These are phyloP conservation scores for Chrysochloris asiatica DNA, from an alignment of 2,113 vertebrate genomes.

Conservation along the genomic window DNA sequence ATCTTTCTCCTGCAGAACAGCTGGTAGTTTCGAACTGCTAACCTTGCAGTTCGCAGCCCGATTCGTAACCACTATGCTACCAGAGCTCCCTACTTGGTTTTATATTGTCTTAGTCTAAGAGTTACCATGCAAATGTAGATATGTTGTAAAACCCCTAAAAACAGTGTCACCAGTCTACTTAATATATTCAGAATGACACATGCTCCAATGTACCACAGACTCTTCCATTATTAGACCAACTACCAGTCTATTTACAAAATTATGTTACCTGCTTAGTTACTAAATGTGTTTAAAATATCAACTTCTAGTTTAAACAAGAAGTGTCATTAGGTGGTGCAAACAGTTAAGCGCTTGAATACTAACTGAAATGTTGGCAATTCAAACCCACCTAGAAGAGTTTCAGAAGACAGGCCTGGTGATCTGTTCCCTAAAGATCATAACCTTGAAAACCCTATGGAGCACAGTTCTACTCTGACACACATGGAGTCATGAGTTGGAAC, in stretches of 20 bases:
- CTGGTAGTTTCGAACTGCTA: no score
- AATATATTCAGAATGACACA: conserved; percentile 2
- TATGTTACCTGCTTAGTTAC: background rate
- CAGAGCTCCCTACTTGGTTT: background rate
- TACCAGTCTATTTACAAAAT: background rate
- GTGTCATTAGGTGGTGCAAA: background rate
- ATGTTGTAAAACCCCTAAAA: background rate
- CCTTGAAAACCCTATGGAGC: background rate
- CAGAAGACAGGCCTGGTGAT: background rate
- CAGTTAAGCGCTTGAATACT: background rate
- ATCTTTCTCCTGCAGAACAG: no score
- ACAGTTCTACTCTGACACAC: background rate
- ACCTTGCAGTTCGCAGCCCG: no score
- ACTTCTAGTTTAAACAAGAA: background rate
- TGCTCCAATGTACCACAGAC: background rate
- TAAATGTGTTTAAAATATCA: background rate
- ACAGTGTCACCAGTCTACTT: background rate
- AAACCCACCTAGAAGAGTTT: background rate
- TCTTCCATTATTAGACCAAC: background rate
- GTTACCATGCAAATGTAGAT: background rate
- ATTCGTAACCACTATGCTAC: no score
- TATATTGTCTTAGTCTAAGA: no score
- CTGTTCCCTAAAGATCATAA: background rate
- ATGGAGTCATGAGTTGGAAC: background rate
- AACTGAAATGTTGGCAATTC: background rate